A percentile compares a stretch with the other conserved stretches of the same genome.
Conservation (phyloP, 2,113 vertebrate genomes). For the Pollimyrus isidori region DNA sequence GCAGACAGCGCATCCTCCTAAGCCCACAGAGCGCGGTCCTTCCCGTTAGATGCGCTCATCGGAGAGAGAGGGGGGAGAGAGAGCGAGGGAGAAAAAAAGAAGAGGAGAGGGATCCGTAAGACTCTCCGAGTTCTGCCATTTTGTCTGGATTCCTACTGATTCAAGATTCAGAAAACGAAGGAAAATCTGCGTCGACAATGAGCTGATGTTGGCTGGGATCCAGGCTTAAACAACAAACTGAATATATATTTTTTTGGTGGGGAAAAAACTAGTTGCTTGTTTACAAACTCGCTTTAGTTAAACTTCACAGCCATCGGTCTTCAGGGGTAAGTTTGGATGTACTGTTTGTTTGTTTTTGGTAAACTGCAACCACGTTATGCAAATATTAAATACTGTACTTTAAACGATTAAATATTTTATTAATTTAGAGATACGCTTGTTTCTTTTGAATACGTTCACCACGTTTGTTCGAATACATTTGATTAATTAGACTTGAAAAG, state of each 20-base stretch:
- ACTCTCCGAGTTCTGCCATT: constrained; percentile 63
- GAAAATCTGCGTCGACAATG: constrained; percentile 34
- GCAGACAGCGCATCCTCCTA: neutral
- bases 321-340: neutral
- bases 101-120: constrained; percentile 31
- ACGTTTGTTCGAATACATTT: neutral
- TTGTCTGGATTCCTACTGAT: constrained; percentile 40
- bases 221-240: neutral
- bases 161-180: constrained; percentile 4
- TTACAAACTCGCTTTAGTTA: neutral
- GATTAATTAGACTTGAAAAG: neutral
- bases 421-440: neutral
- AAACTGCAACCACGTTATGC: neutral
- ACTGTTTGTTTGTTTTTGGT: constrained; percentile 4
- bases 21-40: constrained; percentile 24
- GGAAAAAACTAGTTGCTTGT: neutral
- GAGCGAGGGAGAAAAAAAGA: neutral
- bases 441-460: neutral
- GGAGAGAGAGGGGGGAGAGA: constrained; percentile 36
- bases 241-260: neutral
- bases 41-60: constrained; percentile 39
- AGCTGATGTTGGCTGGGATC: constrained; percentile 15
- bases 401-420: neutral
- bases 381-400: neutral
- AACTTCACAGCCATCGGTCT: neutral